phyloP scores from a whole-genome alignment of 2,113 vertebrate genomes.

The Potamarius usumacintae region DNA sequence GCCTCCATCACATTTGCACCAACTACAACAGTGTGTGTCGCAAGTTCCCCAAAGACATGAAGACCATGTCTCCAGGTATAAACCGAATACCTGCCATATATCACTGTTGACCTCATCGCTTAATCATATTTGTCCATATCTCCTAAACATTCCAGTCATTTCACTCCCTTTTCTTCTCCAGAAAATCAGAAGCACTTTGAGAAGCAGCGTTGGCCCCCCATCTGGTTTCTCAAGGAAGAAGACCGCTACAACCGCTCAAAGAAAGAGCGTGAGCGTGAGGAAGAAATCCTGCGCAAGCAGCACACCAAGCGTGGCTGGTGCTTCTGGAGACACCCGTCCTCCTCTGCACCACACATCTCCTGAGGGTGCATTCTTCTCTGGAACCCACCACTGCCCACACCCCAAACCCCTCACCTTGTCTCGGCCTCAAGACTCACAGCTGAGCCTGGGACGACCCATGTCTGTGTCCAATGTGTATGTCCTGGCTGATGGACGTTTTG shows the following conservation, averaged over 20 bases:
- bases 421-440: slow-evolving; percentile 38
- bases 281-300: slow-evolving; percentile 84
- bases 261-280: slow-evolving; percentile 82
- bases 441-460: slow-evolving; percentile 53
- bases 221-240: slow-evolving; percentile 90
- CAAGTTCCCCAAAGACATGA: slow-evolving; percentile 89
- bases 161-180: slow-evolving; percentile 46
- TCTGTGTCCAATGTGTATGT: slow-evolving; percentile 56
- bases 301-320: slow-evolving; percentile 85
- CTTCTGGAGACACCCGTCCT: slow-evolving; percentile 82
- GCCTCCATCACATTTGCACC: slow-evolving; percentile 90
- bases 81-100: background rate
- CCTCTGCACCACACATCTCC: slow-evolving; percentile 74
- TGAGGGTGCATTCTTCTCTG: slow-evolving; percentile 53
- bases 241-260: slow-evolving; percentile 84
- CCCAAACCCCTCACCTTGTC: slow-evolving; percentile 29
- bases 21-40: slow-evolving; percentile 89
- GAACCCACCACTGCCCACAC: slow-evolving; percentile 20
- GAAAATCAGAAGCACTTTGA: slow-evolving; percentile 85
- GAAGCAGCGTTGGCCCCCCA: slow-evolving; percentile 85
- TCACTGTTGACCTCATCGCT: background rate
- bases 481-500: slow-evolving; percentile 36
- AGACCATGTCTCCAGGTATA: slow-evolving; percentile 83
- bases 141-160: slow-evolving; percentile 2
- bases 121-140: background rate